A percentile compares a stretch with the other conserved stretches of the same genome.
Conservation (phyloP, 2,113 vertebrate species). For the Psephotus haematonotus region DNA sequence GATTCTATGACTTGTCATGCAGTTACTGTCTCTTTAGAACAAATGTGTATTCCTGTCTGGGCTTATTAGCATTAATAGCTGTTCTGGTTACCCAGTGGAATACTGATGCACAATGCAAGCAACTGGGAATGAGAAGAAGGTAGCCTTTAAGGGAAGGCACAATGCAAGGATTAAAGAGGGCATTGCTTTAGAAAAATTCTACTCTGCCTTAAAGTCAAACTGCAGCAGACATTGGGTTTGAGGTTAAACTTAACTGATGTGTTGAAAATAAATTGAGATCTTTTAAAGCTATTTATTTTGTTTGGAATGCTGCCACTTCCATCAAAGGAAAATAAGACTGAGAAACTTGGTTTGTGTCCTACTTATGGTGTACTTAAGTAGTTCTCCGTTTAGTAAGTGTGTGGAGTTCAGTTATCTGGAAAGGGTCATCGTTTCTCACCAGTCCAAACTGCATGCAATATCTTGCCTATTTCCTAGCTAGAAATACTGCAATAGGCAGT, state of each 20-base stretch:
- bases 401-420: background rate
- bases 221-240: background rate
- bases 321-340: background rate
- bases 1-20: slow-evolving; percentile 43
- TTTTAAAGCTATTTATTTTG: background rate
- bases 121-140: background rate
- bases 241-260: background rate
- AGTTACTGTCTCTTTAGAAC: slow-evolving; percentile 25
- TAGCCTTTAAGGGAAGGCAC: background rate
- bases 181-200: background rate
- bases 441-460: background rate
- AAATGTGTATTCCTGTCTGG: slow-evolving; percentile 40
- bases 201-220: background rate
- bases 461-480: background rate
- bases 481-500: background rate
- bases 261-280: background rate
- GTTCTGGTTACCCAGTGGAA: slow-evolving; percentile 15
- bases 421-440: background rate
- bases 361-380: background rate
- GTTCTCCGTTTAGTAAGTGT: background rate
- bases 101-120: slow-evolving; percentile 29
- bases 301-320: background rate
- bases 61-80: slow-evolving; percentile 49
- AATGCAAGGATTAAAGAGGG: background rate
- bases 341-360: background rate